A percentile compares a stretch with the other conserved stretches of the same genome.
These are phyloP conservation scores for Denticeps clupeoides DNA, from an alignment of 2,797 vertebrate genomes.

Conservation along the genomic window DNA sequence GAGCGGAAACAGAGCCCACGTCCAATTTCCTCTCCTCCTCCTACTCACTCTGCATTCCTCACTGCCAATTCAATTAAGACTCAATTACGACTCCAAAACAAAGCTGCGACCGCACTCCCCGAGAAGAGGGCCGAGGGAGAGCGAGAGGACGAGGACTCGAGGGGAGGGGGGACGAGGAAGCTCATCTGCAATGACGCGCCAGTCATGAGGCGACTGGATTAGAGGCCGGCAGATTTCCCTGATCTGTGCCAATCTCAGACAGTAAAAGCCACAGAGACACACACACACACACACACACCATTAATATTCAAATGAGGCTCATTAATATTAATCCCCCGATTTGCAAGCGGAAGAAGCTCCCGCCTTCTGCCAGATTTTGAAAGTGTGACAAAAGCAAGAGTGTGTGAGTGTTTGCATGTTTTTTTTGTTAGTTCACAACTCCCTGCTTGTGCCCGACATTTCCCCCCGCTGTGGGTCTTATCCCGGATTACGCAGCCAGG, in stretches of 20 bases:
- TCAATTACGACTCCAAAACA: conserved; percentile 63
- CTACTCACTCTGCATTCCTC: conserved; percentile 27
- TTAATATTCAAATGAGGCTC: background rate
- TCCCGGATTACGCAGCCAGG: too few species aligned
- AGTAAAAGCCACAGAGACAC: background rate
- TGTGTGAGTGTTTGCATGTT: too few species aligned
- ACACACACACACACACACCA: conserved; percentile 6
- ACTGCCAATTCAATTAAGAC: conserved; percentile 72
- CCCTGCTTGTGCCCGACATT: too few species aligned
- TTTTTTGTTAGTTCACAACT: too few species aligned
- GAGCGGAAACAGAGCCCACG: conserved; percentile 40
- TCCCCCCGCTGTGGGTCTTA: too few species aligned
- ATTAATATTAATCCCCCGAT: conserved; percentile 3
- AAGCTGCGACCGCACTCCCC: conserved; percentile 35
- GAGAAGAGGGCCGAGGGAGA: background rate
- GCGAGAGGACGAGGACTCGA: background rate
- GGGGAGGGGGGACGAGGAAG: background rate
- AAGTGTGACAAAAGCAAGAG: background rate
- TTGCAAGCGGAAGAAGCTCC: background rate
- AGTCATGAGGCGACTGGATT: conserved; percentile 13
- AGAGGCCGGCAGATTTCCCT: conserved; percentile 56
- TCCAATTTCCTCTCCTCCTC: conserved; percentile 27
- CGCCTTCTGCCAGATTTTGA: background rate
- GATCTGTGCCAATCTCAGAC: background rate
- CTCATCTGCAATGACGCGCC: conserved; percentile 9